Conservation (phyloP, 1,140 invertebrate species). For the Drosophila lowei region DNA sequence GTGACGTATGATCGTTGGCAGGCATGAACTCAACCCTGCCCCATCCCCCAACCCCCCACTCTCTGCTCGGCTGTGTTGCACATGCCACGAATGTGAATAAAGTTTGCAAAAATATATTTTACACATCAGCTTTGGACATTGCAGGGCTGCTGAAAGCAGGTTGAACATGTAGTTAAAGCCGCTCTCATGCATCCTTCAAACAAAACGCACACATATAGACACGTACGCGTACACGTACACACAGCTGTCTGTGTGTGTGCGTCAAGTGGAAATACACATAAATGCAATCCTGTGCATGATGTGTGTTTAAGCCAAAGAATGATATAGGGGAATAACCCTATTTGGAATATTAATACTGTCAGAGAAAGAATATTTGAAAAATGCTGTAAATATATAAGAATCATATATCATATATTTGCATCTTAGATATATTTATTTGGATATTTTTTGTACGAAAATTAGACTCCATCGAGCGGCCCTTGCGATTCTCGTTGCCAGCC, state of each 20-base stretch:
- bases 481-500: no score
- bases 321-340: no score
- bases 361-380: no score
- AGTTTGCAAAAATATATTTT: conserved; percentile 65
- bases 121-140: conserved; percentile 42
- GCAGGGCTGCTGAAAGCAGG: conserved; percentile 21
- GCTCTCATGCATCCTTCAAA: conserved; percentile 40
- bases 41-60: neutral
- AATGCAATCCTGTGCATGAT: conserved; percentile 7
- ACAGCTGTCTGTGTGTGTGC: conserved; percentile 1
- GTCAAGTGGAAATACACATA: conserved; percentile 3
- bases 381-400: no score
- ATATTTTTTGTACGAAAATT: no score
- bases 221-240: conserved; percentile 1
- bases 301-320: conserved; percentile 1
- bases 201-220: conserved; percentile 9
- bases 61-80: neutral
- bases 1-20: conserved; percentile 47
- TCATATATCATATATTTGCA: no score
- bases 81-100: conserved; percentile 57
- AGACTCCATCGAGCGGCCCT: no score
- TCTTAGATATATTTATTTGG: no score
- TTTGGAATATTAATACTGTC: no score
- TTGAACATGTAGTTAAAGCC: conserved; percentile 60
- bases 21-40: conserved; percentile 37